These are phyloP conservation scores for Anser cygnoides DNA, from an alignment of 2,113 vertebrate genomes.

Conservation along the genomic window DNA sequence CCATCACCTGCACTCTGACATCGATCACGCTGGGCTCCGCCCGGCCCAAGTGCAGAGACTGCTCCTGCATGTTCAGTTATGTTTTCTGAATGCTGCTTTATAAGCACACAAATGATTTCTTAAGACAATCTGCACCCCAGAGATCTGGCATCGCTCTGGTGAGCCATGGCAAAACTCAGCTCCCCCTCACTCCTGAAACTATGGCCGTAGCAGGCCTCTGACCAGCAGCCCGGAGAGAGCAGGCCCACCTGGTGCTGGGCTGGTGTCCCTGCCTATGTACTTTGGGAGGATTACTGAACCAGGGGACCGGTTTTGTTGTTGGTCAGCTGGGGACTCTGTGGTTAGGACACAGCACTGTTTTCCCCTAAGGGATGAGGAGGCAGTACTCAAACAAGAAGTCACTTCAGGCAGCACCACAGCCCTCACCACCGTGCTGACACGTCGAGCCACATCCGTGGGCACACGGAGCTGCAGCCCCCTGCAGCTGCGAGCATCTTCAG, in stretches of 20 bases:
- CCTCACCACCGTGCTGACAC: fast-evolving
- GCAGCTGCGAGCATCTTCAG: fast-evolving
- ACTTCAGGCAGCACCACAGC: neutral
- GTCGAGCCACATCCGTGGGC: neutral
- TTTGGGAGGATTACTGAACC: neutral
- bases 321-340: neutral
- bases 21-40: fast-evolving
- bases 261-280: neutral
- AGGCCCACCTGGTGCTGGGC: neutral
- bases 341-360: neutral
- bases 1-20: fast-evolving
- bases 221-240: fast-evolving
- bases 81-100: neutral
- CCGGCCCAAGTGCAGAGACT: neutral
- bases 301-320: neutral
- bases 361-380: fast-evolving
- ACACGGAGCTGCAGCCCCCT: fast-evolving
- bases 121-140: neutral
- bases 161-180: neutral
- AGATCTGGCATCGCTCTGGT: fast-evolving
- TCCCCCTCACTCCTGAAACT: neutral
- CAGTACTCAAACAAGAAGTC: neutral
- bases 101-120: fast-evolving
- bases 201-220: neutral
- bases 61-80: fast-evolving